Evolutionary conservation across 1,140 invertebrate genomes (phyloP).

Genomic region (Gryon sp.): DNA sequence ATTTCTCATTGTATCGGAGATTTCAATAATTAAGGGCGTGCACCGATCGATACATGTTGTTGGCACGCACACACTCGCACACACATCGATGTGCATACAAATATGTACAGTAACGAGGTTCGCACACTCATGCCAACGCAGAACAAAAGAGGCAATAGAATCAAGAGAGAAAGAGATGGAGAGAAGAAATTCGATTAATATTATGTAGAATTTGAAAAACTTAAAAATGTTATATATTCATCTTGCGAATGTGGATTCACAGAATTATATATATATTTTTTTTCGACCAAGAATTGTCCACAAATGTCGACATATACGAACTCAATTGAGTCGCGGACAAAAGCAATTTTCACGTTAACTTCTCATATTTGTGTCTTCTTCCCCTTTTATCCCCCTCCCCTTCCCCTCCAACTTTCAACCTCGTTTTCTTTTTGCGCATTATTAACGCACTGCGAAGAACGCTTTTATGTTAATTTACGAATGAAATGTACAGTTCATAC

Average conservation of each 20-base stretch:
- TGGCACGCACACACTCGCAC: slow-evolving; percentile 25
- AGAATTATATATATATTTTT: slow-evolving; percentile 12
- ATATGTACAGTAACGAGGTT: background rate
- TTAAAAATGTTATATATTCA: slow-evolving; percentile 33
- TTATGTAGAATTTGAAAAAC: slow-evolving; percentile 38
- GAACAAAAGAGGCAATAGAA: slow-evolving; percentile 34
- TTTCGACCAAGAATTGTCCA: background rate
- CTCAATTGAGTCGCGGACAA: slow-evolving; percentile 45
- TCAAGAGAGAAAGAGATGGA: slow-evolving; percentile 14
- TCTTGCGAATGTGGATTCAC: slow-evolving; percentile 7
- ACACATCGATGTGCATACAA: slow-evolving; percentile 1
- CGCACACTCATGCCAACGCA: slow-evolving; percentile 4
- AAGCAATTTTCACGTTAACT: slow-evolving; percentile 46
- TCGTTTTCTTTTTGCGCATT: slow-evolving; percentile 28
- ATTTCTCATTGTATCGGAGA: slow-evolving; percentile 43
- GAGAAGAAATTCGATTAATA: slow-evolving; percentile 47
- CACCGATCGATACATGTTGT: slow-evolving; percentile 59
- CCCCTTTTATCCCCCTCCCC: background rate
- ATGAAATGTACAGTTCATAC: slow-evolving; percentile 33
- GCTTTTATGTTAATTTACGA: slow-evolving; percentile 48
- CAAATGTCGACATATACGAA: background rate
- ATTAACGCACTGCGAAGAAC: slow-evolving; percentile 36
- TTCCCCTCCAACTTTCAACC: too few relatives aligned
- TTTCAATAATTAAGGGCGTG: slow-evolving; percentile 60
- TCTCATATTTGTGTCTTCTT: slow-evolving; percentile 33